Percentiles rank a stretch among this genome's conserved stretches.
Evolutionary conservation across 30 jellyfish, hydroid and myxozoan genomes (phyloP).

Genomic region (Cassiopea xamachana): DNA sequence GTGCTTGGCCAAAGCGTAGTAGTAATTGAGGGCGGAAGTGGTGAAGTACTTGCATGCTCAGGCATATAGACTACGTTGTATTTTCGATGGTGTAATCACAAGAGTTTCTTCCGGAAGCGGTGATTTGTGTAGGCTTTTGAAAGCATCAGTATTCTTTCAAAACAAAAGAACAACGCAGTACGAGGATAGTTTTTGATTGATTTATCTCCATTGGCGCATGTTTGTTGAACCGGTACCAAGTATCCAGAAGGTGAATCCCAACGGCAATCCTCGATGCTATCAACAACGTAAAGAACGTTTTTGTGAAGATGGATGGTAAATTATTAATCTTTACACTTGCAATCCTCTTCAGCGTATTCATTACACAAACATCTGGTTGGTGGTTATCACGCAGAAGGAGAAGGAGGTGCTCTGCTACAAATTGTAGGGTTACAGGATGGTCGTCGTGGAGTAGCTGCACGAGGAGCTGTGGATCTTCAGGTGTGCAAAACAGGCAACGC

Average conservation of each 20-base stretch:
- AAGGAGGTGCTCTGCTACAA: conserved; percentile 50
- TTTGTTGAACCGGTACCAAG: no score
- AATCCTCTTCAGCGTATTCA: background rate
- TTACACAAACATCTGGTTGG: conserved; percentile 29
- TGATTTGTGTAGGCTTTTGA: no score
- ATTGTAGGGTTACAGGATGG: conserved; percentile 58
- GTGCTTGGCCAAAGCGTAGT: no score
- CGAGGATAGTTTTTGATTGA: no score
- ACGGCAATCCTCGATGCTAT: background rate
- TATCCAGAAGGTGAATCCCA: background rate
- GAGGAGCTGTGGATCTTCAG: conserved; percentile 57
- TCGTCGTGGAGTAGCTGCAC: conserved; percentile 48
- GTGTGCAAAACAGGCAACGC: conserved; percentile 45
- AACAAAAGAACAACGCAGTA: no score
- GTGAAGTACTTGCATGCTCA: no score
- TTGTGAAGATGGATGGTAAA: conserved; percentile 2
- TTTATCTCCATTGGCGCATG: no score
- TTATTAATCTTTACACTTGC: background rate
- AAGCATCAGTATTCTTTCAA: no score
- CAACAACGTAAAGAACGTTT: background rate
- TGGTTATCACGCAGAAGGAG: conserved; percentile 44
- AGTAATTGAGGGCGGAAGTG: no score
- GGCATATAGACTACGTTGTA: no score
- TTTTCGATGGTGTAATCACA: no score
- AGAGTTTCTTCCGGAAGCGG: no score